These are phyloP conservation scores for Dasyprocta punctata DNA, from an alignment of 2,113 vertebrate genomes.

Conservation along the genomic window DNA sequence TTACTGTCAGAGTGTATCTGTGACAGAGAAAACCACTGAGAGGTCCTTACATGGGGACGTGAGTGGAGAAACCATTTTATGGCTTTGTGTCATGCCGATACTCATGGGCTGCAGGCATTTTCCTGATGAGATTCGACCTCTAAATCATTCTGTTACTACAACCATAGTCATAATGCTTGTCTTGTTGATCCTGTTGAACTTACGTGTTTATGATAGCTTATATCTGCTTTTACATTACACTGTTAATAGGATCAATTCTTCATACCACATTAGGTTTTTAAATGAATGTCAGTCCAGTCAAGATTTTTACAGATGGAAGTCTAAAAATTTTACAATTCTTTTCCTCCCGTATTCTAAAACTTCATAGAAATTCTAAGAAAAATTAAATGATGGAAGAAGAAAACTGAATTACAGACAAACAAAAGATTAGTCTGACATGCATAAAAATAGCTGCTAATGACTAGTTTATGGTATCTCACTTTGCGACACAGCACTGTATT, in stretches of 20 bases:
- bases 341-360: not conserved
- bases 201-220: conserved; percentile 51
- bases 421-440: not conserved
- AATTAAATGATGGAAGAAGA: conserved; percentile 17
- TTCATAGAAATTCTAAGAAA: not conserved
- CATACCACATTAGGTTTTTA: conserved; percentile 38
- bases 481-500: not conserved
- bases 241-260: conserved; percentile 68
- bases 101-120: not conserved
- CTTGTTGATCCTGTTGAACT: conserved; percentile 23
- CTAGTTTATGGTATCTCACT: not conserved
- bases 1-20: not conserved
- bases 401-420: not conserved
- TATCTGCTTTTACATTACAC: conserved; percentile 49
- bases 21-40: not conserved
- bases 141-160: conserved; percentile 51
- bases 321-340: conserved; percentile 50
- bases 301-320: not conserved
- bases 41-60: not conserved
- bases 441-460: not conserved
- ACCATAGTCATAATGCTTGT: not conserved
- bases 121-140: not conserved
- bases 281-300: conserved; percentile 39
- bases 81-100: not conserved
- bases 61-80: not conserved